Base-by-base conservation (phyloP, 2,113 vertebrate species). In the Vidua chalybeata region DNA sequence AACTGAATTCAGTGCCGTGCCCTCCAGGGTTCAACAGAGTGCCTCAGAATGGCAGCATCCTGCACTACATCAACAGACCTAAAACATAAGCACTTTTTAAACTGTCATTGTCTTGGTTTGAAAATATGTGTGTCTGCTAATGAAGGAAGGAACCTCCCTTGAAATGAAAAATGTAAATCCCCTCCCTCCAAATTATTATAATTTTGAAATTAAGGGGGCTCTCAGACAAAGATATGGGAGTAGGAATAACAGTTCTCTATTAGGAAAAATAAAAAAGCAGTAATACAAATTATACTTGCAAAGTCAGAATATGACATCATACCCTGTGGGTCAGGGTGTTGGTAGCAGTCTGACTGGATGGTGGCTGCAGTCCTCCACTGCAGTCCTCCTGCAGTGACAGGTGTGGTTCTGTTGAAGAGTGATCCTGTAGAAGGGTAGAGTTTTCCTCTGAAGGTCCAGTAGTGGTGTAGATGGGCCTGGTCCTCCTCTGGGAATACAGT, bases 11-110 rank as follows among this genome's bases (percentile, higher is more conserved):
- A 14, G 3, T 33, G 15, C 21, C 73, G 18, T 43, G 31, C 2
- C 6, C 10, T 8, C 1, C 5, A 17, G 8, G 18, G 8, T 69
- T 84, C 37, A 77, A 14, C 5, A 7, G 1, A 39, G 11, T 15
- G 19, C 23, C 30, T 69, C 16, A 37, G 56, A 86, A 35, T n/a
- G 7, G 4, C 30, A 56, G 4, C 4, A 0, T 49, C 8, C 39
- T 76, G 21, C 10, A n/a, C 19, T 11, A 24, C 3, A 11, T 5
- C 9, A 17, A 51, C 9, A 68, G 15, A 49, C 7, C 9, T 61
- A 26, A 73, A 64, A 26, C 7, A 28, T 7, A 49, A 9, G 4
- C 3, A 22, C 3, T 64, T 77, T 74, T 51, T 51, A 11, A 85
- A 54, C 6, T 68, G 35, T 21, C 8, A 30, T 23, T 59, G 14